These are phyloP conservation scores for Rhinichthys osculus DNA, from an alignment of 2,797 vertebrate species.

Conservation along the genomic window DNA sequence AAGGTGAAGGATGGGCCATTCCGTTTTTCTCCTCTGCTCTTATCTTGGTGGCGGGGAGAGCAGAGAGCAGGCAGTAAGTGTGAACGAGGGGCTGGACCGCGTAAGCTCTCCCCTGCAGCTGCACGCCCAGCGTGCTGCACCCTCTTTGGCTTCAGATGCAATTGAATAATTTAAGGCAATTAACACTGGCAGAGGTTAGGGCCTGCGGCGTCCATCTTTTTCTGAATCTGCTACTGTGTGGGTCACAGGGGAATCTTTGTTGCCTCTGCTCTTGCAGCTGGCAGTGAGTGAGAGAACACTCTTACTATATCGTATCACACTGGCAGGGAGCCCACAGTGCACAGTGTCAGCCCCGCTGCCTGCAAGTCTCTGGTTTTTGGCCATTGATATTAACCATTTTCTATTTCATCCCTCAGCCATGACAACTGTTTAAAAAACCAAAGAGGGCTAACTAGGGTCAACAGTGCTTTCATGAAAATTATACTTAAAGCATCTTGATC, in stretches of 20 bases:
- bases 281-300: constrained; percentile 42
- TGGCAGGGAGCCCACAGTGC: constrained; percentile 39
- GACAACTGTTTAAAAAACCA: neutral
- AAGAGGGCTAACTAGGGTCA: constrained; percentile 3
- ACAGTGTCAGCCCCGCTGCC: constrained; percentile 7
- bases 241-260: constrained; percentile 60
- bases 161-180: constrained; percentile 70
- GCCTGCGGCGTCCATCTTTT: constrained; percentile 56
- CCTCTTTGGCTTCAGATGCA: constrained; percentile 52
- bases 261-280: constrained; percentile 50
- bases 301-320: constrained; percentile 43
- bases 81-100: neutral
- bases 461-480: neutral
- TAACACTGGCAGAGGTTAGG: constrained; percentile 66
- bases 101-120: constrained; percentile 49
- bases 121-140: constrained; percentile 39
- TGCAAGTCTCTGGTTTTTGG: constrained; percentile 12
- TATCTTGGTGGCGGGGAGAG: constrained; percentile 31
- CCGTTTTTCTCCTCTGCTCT: constrained; percentile 8
- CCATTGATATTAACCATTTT: constrained; percentile 17
- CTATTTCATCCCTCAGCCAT: neutral
- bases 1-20: constrained; percentile 23
- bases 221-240: constrained; percentile 51
- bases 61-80: constrained; percentile 34
- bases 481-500: neutral